These are phyloP conservation scores for Holacanthus passer DNA, from an alignment of 2,113 vertebrate genomes.

Conservation along the genomic window DNA sequence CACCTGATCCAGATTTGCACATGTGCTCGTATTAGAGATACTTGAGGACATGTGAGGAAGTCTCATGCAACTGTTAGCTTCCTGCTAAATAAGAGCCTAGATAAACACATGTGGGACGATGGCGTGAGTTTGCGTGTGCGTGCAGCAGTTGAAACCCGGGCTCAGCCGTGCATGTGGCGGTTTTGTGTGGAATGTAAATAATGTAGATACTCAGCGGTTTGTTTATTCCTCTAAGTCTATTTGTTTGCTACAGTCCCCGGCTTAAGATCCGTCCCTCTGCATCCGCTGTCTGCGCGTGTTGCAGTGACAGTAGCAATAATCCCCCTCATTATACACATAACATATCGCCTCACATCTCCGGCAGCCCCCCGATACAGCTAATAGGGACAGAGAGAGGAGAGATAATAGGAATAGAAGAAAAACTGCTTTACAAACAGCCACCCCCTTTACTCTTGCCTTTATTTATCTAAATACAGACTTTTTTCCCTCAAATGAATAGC, in stretches of 20 bases:
- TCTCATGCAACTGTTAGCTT: background rate
- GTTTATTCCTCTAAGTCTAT: slow-evolving; percentile 68
- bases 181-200: slow-evolving; percentile 66
- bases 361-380: slow-evolving; percentile 66
- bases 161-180: background rate
- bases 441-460: slow-evolving; percentile 62
- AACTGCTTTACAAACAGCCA: slow-evolving; percentile 67
- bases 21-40: background rate
- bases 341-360: slow-evolving; percentile 72
- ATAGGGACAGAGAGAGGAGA: slow-evolving; percentile 70
- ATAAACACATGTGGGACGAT: background rate
- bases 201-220: slow-evolving; percentile 51
- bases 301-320: slow-evolving; percentile 74
- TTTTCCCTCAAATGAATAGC: slow-evolving; percentile 67
- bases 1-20: background rate
- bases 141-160: background rate
- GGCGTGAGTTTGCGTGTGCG: slow-evolving; percentile 18
- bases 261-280: slow-evolving; percentile 64
- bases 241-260: slow-evolving; percentile 64
- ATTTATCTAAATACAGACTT: slow-evolving; percentile 74
- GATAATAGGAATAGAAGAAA: slow-evolving; percentile 67
- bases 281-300: slow-evolving; percentile 56
- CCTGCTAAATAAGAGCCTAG: background rate
- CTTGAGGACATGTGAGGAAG: background rate
- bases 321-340: slow-evolving; percentile 79